Evolutionary conservation across 2,888 invertebrate species (phyloP), one percentile per base, ranked within the genome.

Genomic region (Neoitamus cyanurus): DNA sequence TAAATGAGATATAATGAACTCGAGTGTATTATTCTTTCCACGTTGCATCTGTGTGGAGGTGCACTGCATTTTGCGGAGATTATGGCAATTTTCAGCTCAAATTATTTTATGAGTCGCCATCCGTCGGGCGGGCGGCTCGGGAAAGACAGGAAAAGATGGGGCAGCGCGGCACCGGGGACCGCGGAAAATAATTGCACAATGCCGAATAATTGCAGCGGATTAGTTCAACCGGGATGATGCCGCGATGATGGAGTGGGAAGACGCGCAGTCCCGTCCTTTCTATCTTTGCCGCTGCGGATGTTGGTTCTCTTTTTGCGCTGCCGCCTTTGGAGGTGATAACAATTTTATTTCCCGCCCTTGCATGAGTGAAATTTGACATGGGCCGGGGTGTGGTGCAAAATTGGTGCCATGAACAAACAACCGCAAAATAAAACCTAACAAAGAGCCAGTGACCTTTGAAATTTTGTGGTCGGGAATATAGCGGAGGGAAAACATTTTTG

Each of bases 1-100:
- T 84, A 84, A 84, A 84, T 84, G 84, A 84, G 84, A 84, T 84
- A 84, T 84, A 84, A 84, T 84, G 84, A 75, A 84, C 84, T 77
- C 48, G 9, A 42, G 75, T 68, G 37, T 84, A 84, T 84, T 75
- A 84, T 83, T 83, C 70, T 72, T 72, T 70, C 30, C 34, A 73
- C 72, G 83, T 46, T 36, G 72, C 46, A n/a, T 83, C 46, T 83
- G 46, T 83, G 46, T 73, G 25, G 48, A 83, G 73, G 73, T 83
- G 83, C 46, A 48, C 83, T 83, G 72, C 83, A 83, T 83, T 83
- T 83, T 83, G 15, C 25, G 34, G 25, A 72, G 77, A 84, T 84
- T 77, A 84, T 72, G 42, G 77, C 77, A 84, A 84, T 84, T 84
- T 78, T 84, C 77, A 84, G 37, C 69, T 84, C 84, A 84, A 84